Percentiles rank a stretch among this genome's conserved stretches.
These are phyloP conservation scores for Meta bourneti DNA, from an alignment of 2,888 invertebrate genomes.

Conservation along the genomic window DNA sequence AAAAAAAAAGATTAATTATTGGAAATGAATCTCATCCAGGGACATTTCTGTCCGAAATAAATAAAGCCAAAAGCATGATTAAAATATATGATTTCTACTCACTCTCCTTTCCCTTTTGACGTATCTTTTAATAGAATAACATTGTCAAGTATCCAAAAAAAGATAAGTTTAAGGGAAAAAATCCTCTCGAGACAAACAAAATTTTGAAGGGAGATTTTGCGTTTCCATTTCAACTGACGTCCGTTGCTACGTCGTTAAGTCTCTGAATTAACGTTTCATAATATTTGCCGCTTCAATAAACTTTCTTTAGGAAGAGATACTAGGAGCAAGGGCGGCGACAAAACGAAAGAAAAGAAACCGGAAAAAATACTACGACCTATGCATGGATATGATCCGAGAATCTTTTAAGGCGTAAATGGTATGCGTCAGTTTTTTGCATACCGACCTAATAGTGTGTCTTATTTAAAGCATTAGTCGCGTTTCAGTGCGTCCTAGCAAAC, in stretches of 20 bases:
- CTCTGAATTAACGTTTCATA: slow-evolving; percentile 64
- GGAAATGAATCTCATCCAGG: neutral
- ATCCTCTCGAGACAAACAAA: slow-evolving; percentile 36
- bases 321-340: slow-evolving; percentile 8
- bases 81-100: neutral
- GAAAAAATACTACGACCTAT: slow-evolving; percentile 15
- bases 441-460: neutral
- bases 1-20: slow-evolving; percentile 20
- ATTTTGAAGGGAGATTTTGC: slow-evolving; percentile 12
- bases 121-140: slow-evolving; percentile 22
- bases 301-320: slow-evolving; percentile 25
- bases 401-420: neutral
- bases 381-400: slow-evolving; percentile 4
- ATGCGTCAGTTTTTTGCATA: neutral
- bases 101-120: slow-evolving; percentile 18
- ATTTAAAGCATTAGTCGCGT: neutral
- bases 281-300: slow-evolving; percentile 62
- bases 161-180: neutral
- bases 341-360: slow-evolving; percentile 2
- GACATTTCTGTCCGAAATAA: neutral
- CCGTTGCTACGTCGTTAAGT: slow-evolving; percentile 37
- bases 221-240: slow-evolving; percentile 47
- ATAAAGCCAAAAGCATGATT: neutral
- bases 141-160: slow-evolving; percentile 13
- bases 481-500: neutral